Conservation (phyloP, 2,888 invertebrate species). For the Nymphalis urticae region DNA sequence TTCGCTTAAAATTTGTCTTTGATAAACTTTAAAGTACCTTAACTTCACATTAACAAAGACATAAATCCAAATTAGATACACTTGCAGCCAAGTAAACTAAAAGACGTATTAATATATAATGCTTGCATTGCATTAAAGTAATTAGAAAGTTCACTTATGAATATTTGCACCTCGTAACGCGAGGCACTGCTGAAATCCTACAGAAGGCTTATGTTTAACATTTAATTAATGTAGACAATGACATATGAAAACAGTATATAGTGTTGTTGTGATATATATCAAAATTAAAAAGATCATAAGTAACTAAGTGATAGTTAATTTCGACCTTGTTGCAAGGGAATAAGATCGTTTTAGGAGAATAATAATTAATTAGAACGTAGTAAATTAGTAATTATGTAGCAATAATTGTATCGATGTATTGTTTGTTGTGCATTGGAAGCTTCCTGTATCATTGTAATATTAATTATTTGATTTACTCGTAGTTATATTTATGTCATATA, state of each 20-base stretch:
- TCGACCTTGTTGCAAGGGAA: background rate
- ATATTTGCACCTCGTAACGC: conserved; percentile 44
- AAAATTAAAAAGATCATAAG: conserved; percentile 8
- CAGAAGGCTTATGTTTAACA: conserved; percentile 36
- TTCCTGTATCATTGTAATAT: background rate
- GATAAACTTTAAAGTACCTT: background rate
- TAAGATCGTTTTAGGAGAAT: background rate
- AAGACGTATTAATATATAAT: conserved; percentile 39
- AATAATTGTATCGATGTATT: conserved; percentile 6
- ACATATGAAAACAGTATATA: background rate
- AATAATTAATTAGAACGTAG: background rate
- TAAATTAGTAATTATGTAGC: background rate
- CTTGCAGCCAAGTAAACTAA: conserved; percentile 26
- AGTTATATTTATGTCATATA: too few relatives aligned
- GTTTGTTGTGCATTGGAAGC: background rate
- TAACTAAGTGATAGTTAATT: background rate
- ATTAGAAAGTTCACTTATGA: conserved; percentile 53
- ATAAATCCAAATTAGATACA: conserved; percentile 27
- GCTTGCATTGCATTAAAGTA: conserved; percentile 49
- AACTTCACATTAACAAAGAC: conserved; percentile 20
- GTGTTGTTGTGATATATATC: background rate
- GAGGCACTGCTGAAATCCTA: conserved; percentile 8
- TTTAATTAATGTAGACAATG: conserved; percentile 28
- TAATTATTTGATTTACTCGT: background rate
- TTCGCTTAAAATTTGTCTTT: background rate